These are phyloP conservation scores for Pseudopodoces humilis DNA, from an alignment of 2,113 vertebrate species.

Conservation along the genomic window DNA sequence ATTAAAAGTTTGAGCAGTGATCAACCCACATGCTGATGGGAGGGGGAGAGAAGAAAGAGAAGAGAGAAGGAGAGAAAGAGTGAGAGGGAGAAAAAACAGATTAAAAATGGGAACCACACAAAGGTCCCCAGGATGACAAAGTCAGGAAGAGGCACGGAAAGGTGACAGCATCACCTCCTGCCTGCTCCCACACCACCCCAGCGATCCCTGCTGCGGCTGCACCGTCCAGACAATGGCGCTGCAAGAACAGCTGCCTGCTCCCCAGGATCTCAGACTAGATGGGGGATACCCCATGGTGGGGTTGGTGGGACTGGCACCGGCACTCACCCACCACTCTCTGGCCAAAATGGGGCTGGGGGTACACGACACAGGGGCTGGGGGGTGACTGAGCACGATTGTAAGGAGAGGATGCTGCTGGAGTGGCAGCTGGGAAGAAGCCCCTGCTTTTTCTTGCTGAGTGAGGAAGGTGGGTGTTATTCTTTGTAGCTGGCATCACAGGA, in stretches of 20 bases:
- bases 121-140: conserved; percentile 62
- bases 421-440: background rate
- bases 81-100: conserved; percentile 70
- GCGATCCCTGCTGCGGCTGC: background rate
- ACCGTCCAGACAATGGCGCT: accelerated
- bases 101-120: conserved; percentile 61
- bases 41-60: conserved; percentile 71
- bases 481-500: background rate
- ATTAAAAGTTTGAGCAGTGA: conserved; percentile 85
- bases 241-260: background rate
- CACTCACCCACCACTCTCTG: background rate
- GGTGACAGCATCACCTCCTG: conserved; percentile 47
- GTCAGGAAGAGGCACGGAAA: conserved; percentile 30
- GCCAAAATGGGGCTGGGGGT: background rate
- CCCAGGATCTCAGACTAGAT: accelerated
- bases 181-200: background rate
- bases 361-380: background rate
- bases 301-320: background rate
- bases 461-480: background rate
- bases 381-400: accelerated
- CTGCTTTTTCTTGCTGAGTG: background rate
- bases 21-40: conserved; percentile 76
- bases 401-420: background rate
- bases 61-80: conserved; percentile 50
- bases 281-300: accelerated